Percentiles rank a stretch among this genome's conserved stretches.
Evolutionary conservation across 2,113 vertebrate species (phyloP).

Genomic region (Labeo rohita): DNA sequence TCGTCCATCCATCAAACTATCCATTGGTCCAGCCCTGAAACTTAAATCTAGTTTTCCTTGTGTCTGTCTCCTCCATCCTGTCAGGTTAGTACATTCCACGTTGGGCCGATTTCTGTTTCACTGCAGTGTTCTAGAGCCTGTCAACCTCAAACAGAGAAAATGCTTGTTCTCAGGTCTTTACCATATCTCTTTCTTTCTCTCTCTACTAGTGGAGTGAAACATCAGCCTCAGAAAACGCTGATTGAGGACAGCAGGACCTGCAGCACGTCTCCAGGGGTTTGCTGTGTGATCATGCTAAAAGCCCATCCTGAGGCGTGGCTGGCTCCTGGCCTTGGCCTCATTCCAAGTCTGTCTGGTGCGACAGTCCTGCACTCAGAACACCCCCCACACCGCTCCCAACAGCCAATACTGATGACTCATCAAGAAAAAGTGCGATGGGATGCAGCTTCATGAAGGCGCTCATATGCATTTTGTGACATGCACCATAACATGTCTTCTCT

Average conservation of each 20-base stretch:
- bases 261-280: constrained; percentile 6
- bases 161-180: not conserved
- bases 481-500: not conserved
- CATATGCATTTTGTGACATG: not conserved
- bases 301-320: constrained; percentile 13
- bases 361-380: not conserved
- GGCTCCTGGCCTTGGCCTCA: not conserved
- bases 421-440: constrained; percentile 14
- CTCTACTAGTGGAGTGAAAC: not conserved
- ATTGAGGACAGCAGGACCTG: not conserved
- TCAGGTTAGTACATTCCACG: not conserved
- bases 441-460: not conserved
- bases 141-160: constrained; percentile 8
- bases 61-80: no score
- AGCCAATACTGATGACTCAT: constrained; percentile 22
- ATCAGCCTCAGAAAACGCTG: constrained; percentile 37
- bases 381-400: not conserved
- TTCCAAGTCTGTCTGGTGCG: not conserved
- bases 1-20: no score
- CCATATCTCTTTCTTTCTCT: not conserved
- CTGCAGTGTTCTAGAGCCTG: not conserved
- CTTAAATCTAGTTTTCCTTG: not conserved
- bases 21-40: not conserved
- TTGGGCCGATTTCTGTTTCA: not conserved
- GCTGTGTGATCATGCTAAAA: not conserved